Conservation (phyloP, 2,797 vertebrate species). For the Pseudochaenichthys georgianus region DNA sequence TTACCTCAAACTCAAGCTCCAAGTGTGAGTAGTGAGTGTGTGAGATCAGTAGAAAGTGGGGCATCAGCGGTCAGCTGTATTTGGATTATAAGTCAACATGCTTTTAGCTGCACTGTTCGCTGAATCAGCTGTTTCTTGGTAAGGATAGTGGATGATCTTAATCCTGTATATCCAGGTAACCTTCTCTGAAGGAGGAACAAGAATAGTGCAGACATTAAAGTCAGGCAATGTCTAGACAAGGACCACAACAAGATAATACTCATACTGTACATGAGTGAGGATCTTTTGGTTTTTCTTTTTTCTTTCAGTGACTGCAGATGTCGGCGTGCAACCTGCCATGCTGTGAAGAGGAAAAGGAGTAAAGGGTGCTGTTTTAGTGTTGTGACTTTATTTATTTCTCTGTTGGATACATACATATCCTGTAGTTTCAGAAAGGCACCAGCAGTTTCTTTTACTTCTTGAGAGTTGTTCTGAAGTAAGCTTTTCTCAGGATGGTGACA, state of each 20-base stretch:
- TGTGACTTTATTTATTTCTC: conserved; percentile 44
- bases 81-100: conserved; percentile 75
- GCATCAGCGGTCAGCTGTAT: conserved; percentile 73
- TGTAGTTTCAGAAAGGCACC: conserved; percentile 31
- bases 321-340: neutral
- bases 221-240: conserved; percentile 38
- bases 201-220: conserved; percentile 28
- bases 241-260: conserved; percentile 38
- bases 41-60: conserved; percentile 65
- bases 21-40: conserved; percentile 39
- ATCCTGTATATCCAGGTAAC: conserved; percentile 74
- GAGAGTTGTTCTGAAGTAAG: conserved; percentile 67
- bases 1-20: conserved; percentile 46
- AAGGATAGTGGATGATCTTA: conserved; percentile 76
- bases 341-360: conserved; percentile 11
- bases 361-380: conserved; percentile 22
- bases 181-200: conserved; percentile 62
- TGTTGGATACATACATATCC: conserved; percentile 9
- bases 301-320: conserved; percentile 14
- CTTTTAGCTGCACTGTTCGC: conserved; percentile 66
- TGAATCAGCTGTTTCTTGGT: conserved; percentile 75
- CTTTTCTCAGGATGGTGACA: conserved; percentile 79
- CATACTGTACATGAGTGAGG: neutral
- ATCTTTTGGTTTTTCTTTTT: conserved; percentile 35
- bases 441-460: conserved; percentile 54